These are phyloP conservation scores for Pithys albifrons DNA, from an alignment of 2,113 vertebrate species.

Conservation along the genomic window DNA sequence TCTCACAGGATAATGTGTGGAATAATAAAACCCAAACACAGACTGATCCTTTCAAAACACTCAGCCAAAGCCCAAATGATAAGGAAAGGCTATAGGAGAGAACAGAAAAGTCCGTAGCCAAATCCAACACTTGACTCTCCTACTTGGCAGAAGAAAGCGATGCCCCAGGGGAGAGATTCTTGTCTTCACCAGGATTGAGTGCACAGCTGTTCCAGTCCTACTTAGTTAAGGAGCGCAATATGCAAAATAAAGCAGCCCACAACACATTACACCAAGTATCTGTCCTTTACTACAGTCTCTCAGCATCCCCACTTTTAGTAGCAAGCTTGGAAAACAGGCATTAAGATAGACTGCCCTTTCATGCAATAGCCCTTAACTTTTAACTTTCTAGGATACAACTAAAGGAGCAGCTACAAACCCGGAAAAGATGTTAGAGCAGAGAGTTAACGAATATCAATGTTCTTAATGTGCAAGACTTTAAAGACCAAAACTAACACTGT, in stretches of 20 bases:
- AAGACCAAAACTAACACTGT: background rate
- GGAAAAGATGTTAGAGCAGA: background rate
- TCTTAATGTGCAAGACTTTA: background rate
- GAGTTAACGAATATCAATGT: background rate
- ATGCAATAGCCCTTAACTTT: background rate
- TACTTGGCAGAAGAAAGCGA: background rate
- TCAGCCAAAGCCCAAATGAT: background rate
- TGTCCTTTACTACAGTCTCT: background rate
- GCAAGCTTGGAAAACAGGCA: background rate
- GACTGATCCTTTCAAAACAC: background rate
- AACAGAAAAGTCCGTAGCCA: background rate
- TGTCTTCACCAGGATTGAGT: background rate
- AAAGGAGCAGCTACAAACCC: background rate
- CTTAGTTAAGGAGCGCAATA: background rate
- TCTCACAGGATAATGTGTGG: background rate
- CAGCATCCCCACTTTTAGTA: background rate
- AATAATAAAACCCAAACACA: background rate
- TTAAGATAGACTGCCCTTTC: background rate
- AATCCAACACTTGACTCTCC: conserved; percentile 1
- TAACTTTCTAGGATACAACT: background rate
- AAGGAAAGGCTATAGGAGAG: background rate
- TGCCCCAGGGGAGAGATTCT: background rate
- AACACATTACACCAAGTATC: background rate
- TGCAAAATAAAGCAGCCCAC: background rate
- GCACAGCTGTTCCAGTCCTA: conserved; percentile 3